Percentiles rank a stretch among this genome's conserved stretches.
Evolutionary conservation across 2,113 vertebrate genomes (phyloP).

Genomic region (Isichthys henryi): DNA sequence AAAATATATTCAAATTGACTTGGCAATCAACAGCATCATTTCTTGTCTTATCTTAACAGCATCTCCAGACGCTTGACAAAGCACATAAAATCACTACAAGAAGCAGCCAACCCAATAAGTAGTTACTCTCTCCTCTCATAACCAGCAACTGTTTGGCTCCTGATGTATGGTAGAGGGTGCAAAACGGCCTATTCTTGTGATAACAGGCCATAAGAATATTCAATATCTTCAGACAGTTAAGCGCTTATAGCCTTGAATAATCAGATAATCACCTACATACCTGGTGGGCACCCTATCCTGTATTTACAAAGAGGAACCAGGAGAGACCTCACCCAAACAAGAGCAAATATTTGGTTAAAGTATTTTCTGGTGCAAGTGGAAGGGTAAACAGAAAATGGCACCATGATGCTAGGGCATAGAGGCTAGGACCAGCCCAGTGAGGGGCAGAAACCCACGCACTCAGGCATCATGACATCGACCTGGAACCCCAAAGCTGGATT

Average conservation of each 20-base stretch:
- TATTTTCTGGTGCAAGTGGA: background rate
- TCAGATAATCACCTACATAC: background rate
- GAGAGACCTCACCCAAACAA: background rate
- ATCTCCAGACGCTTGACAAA: background rate
- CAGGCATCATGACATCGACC: background rate
- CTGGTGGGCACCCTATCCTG: background rate
- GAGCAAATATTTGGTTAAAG: background rate
- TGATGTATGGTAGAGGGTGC: background rate
- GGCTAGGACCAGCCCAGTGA: background rate
- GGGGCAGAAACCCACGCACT: background rate
- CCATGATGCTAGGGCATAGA: background rate
- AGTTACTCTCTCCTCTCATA: background rate
- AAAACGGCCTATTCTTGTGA: background rate
- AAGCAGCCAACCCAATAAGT: background rate
- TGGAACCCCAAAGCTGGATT: background rate
- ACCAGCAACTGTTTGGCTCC: background rate
- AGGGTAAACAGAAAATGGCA: background rate
- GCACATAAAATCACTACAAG: background rate
- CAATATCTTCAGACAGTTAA: background rate
- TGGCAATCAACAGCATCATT: no score
- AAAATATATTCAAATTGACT: background rate
- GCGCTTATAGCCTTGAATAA: background rate
- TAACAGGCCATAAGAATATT: background rate
- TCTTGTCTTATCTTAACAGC: background rate
- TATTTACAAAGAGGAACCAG: background rate